Evolutionary conservation across 1,140 invertebrate species (phyloP).

Genomic region (Calephelis nemesis): DNA sequence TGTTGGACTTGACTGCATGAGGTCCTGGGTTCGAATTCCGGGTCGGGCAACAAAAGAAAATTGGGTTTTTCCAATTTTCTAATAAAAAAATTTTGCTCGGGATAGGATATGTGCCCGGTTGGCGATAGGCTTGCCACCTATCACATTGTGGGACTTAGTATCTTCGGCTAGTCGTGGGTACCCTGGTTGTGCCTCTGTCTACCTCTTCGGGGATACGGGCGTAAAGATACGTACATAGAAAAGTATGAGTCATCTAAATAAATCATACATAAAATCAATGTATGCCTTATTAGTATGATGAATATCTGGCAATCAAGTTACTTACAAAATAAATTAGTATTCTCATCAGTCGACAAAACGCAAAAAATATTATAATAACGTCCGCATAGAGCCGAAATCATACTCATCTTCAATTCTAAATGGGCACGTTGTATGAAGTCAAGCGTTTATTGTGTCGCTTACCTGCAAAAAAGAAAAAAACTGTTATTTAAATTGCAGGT

Average conservation of each 20-base stretch:
- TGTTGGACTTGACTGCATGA: too few relatives aligned
- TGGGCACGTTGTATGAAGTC: constrained; percentile 31
- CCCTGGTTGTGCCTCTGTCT: too few relatives aligned
- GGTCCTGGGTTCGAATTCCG: too few relatives aligned
- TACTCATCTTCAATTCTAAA: constrained; percentile 29
- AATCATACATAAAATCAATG: not conserved
- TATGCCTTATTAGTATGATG: not conserved
- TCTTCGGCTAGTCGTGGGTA: too few relatives aligned
- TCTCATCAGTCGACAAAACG: not conserved
- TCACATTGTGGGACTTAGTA: too few relatives aligned
- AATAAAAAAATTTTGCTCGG: too few relatives aligned
- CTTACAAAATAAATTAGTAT: constrained; percentile 3
- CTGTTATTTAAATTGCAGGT: not conserved
- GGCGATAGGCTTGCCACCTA: too few relatives aligned
- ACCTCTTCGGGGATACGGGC: too few relatives aligned
- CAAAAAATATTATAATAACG: constrained; percentile 15
- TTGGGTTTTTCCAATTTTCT: too few relatives aligned
- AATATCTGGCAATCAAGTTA: not conserved
- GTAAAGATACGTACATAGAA: not conserved
- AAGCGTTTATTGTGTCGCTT: constrained; percentile 39
- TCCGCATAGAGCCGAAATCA: not conserved
- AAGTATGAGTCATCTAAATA: not conserved
- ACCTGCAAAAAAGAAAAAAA: constrained; percentile 53
- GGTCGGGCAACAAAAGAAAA: too few relatives aligned
- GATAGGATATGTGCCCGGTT: too few relatives aligned